Conservation (phyloP, 1,140 invertebrate genomes). For the Gyrodactylus salaris region DNA sequence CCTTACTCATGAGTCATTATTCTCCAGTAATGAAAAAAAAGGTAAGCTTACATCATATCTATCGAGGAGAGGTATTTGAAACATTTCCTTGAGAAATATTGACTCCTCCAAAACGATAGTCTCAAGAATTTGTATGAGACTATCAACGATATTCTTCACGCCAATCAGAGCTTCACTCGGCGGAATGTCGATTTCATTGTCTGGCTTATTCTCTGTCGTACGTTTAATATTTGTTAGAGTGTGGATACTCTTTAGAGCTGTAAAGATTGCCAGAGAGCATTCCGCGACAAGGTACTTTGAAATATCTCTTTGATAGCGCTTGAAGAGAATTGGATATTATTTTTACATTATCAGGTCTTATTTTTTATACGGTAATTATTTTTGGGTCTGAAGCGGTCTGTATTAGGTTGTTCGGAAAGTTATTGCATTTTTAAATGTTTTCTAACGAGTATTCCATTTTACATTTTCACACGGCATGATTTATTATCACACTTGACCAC, state of each 20-base stretch:
- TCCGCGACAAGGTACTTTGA: neutral
- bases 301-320: neutral
- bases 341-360: too few relatives aligned
- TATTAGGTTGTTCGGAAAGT: too few relatives aligned
- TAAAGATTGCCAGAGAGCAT: neutral
- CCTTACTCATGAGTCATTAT: too few relatives aligned
- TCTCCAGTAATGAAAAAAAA: too few relatives aligned
- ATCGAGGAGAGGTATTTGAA: neutral
- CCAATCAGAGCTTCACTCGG: neutral
- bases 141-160: neutral
- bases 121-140: neutral
- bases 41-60: neutral
- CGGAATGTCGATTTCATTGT: neutral
- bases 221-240: neutral
- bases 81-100: neutral
- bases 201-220: neutral
- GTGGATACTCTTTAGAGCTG: neutral
- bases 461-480: too few relatives aligned
- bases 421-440: too few relatives aligned
- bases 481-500: too few relatives aligned
- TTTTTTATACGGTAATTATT: too few relatives aligned
- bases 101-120: neutral
- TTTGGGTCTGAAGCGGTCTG: too few relatives aligned
- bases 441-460: too few relatives aligned
- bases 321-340: too few relatives aligned